A percentile compares a stretch with the other conserved stretches of the same genome.
These are phyloP conservation scores for Limanda limanda DNA, from an alignment of 2,113 vertebrate species.

Conservation along the genomic window DNA sequence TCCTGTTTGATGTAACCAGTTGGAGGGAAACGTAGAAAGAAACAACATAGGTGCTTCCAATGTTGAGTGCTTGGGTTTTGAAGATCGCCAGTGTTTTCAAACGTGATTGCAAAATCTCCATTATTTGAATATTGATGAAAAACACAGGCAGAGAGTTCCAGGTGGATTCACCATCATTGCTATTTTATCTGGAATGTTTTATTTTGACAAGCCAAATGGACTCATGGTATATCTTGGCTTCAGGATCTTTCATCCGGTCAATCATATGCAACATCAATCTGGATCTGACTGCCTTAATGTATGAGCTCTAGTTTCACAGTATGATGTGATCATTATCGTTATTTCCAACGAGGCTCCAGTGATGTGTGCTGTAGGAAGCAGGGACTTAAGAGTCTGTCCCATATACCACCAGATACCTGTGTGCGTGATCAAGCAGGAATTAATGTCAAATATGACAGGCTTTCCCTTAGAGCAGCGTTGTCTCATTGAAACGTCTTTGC, in stretches of 20 bases:
- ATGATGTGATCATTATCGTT: conserved; percentile 37
- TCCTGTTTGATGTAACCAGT: neutral
- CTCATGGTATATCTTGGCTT: too few species aligned
- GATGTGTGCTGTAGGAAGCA: conserved; percentile 24
- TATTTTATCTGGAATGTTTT: too few species aligned
- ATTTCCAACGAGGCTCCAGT: conserved; percentile 43
- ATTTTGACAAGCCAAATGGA: too few species aligned
- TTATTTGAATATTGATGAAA: neutral
- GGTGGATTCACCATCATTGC: neutral
- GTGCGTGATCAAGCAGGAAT: conserved; percentile 46
- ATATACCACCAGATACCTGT: conserved; percentile 19
- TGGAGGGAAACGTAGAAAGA: too few species aligned
- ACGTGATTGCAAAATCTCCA: too few species aligned
- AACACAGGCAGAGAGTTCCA: neutral
- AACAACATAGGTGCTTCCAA: too few species aligned
- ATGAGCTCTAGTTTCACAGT: conserved; percentile 22
- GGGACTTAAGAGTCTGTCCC: conserved; percentile 37
- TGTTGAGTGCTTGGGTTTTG: too few species aligned
- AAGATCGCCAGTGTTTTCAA: too few species aligned
- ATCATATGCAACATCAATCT: too few species aligned
- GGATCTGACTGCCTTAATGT: neutral
- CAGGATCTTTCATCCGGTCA: too few species aligned
- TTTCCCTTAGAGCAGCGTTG: neutral
- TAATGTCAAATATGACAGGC: conserved; percentile 17
- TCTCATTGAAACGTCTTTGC: neutral